Conservation (phyloP, 2,888 invertebrate species). For the Scelioninae gen. 2 region DNA sequence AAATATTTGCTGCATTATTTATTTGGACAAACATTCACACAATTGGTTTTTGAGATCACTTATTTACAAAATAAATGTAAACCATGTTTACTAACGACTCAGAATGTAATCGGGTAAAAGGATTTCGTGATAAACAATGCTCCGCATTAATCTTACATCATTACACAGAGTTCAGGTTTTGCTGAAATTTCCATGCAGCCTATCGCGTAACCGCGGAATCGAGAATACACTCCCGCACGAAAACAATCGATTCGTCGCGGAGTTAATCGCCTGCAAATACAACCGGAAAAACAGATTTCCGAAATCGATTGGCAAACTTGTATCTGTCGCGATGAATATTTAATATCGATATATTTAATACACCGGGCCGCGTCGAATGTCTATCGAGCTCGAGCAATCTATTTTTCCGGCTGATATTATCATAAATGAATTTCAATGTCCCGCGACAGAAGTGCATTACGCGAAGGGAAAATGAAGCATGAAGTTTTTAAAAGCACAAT, state of each 20-base stretch:
- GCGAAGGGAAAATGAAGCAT: constrained; percentile 22
- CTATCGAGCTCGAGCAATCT: constrained; percentile 26
- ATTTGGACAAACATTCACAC: too few relatives aligned
- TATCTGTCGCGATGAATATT: constrained; percentile 49
- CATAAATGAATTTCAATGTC: constrained; percentile 57
- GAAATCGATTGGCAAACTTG: constrained; percentile 53
- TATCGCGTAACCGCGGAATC: constrained; percentile 20
- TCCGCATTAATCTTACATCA: constrained; percentile 36
- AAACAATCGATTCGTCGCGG: constrained; percentile 36
- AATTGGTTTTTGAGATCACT: too few relatives aligned
- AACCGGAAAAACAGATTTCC: constrained; percentile 51
- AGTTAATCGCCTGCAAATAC: constrained; percentile 54
- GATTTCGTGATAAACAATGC: constrained; percentile 21
- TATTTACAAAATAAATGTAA: neutral
- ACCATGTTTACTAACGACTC: neutral
- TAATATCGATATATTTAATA: constrained; percentile 54
- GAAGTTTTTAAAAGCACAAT: constrained; percentile 27
- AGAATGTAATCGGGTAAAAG: constrained; percentile 2
- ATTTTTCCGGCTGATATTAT: constrained; percentile 54
- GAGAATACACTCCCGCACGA: constrained; percentile 28
- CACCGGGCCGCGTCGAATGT: constrained; percentile 9
- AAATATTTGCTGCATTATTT: too few relatives aligned
- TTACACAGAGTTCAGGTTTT: constrained; percentile 38
- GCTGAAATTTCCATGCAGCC: constrained; percentile 32
- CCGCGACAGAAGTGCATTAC: constrained; percentile 19